Evolutionary conservation across 2,113 vertebrate species (phyloP).

Genomic region (Laterallus jamaicensis): DNA sequence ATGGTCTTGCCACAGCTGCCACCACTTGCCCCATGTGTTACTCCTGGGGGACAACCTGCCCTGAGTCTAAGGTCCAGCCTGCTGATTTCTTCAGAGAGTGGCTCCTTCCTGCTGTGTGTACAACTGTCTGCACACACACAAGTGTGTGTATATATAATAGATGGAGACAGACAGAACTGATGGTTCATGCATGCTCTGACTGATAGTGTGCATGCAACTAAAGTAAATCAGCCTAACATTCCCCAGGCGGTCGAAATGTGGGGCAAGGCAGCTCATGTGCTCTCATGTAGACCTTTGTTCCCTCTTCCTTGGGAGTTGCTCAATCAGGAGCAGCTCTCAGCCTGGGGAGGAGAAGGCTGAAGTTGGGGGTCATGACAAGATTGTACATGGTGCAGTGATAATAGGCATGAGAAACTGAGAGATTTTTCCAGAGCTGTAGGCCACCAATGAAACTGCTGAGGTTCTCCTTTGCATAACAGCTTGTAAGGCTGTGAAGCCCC

Average conservation of each 20-base stretch:
- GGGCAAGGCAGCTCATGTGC: not conserved
- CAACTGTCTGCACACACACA: too few relatives aligned
- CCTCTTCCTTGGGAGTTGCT: not conserved
- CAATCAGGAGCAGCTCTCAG: not conserved
- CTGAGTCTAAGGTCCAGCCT: not conserved
- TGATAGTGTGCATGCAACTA: not conserved
- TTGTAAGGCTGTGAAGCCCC: not conserved
- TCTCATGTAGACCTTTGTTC: not conserved
- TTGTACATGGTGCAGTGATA: not conserved
- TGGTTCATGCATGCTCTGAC: not conserved
- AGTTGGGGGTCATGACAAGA: not conserved
- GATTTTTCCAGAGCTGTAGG: not conserved
- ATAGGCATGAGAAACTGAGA: not conserved
- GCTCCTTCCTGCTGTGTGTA: accelerated
- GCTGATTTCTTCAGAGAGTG: not conserved
- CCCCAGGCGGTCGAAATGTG: not conserved
- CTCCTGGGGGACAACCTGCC: not conserved
- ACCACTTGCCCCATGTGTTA: not conserved
- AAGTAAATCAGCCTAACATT: not conserved
- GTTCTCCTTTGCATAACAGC: not conserved
- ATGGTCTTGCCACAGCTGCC: not conserved
- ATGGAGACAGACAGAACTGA: not conserved
- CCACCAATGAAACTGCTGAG: not conserved
- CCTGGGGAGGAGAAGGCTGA: not conserved
- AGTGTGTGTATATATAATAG: not conserved